Evolutionary conservation across 2,888 invertebrate genomes (phyloP), one percentile per base, ranked within the genome.

Genomic region (Drosophila kambysellisi): DNA sequence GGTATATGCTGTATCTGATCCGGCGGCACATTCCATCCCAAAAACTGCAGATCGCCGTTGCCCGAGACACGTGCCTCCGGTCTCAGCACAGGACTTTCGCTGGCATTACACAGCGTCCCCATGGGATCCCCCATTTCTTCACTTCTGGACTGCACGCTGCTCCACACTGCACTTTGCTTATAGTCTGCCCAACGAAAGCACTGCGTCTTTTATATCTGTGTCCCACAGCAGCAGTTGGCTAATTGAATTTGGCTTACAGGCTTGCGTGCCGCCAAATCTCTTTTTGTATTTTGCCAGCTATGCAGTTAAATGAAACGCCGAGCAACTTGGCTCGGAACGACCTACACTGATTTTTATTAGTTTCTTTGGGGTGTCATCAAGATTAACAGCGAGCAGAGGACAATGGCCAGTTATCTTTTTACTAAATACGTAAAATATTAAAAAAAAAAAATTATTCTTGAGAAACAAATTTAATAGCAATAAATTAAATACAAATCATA

Each of bases 21-120:
- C 41, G 96, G 95, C 4, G 96, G 95, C 41, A 97, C 95, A 88
- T 97, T 96, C 94, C 96, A 97, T 81, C 96, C 96, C 69, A 96
- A 92, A 93, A 96, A 93, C 74, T 94, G 94, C 29, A 92, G 80
- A 7, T 93, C 93, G 0, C 83, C 82, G 48, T 81, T 90, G 39
- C 64, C 64, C 32, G 72, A 70, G 30, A 82, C 48, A 2, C 90
- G 81, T 25, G 90, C 91, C 78, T 90, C 83, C 8, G 90, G 90
- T 9, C 77, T 69, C 8, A 91, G 60, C 2, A 86, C 59, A 59
- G 86, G 91, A 74, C 68, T 74, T 53, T 83, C 76, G 66, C 84
- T 88, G 69, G 85, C 84, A 62, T 90, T 90, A 52, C 90, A 90
- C 83, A 91, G 76, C 71, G 76, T 39, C 57, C 72, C 74, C 43